A percentile compares a stretch with the other conserved stretches of the same genome.
phyloP scores from a whole-genome alignment of 2,113 vertebrate genomes.

The Cariama cristata region DNA sequence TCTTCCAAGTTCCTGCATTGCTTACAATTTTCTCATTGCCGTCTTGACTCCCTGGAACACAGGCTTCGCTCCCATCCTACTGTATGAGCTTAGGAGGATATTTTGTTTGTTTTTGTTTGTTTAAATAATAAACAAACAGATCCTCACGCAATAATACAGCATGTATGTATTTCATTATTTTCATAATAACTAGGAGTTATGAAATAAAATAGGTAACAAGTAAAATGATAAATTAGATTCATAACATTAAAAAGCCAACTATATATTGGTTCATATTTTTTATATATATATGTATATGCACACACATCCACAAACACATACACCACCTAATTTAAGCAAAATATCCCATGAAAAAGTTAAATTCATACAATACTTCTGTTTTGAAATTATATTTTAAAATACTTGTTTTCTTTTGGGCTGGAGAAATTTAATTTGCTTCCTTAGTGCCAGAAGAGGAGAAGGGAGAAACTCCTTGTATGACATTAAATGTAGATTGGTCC shows the following conservation, averaged over 20 bases:
- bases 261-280: not conserved
- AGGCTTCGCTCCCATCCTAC: not conserved
- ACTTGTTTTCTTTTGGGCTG: not conserved
- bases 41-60: not conserved
- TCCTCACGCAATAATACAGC: not conserved
- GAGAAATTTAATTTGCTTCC: not conserved
- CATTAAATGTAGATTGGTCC: not conserved
- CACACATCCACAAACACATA: not conserved
- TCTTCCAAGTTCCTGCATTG: not conserved
- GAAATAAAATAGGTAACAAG: not conserved
- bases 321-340: not conserved
- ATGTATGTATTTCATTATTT: not conserved
- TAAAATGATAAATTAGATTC: not conserved
- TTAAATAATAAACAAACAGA: not conserved
- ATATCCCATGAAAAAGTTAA: not conserved
- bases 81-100: not conserved
- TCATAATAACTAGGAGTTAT: not conserved
- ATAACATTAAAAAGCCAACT: not conserved
- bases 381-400: not conserved
- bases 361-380: not conserved
- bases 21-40: not conserved
- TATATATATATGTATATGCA: no score
- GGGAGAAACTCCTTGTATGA: not conserved
- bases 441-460: not conserved
- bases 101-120: no score